Base-by-base conservation (phyloP, 92 coral and sea anemone genomes). In the Phymanthus crucifer region DNA sequence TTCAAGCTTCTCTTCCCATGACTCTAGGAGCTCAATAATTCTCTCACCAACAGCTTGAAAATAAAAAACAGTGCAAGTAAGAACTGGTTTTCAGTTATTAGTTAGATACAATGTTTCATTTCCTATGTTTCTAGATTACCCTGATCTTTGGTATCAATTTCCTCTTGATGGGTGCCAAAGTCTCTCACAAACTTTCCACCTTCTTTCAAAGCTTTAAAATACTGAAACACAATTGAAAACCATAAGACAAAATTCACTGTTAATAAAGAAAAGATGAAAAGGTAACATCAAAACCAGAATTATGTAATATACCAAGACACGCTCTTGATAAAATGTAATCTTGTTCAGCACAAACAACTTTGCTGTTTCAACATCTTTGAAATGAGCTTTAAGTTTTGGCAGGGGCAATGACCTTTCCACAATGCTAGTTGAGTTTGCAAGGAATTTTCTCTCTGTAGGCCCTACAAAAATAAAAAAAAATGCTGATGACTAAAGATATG, bases 371-470 rank as follows among this genome's bases (percentile, higher is more conserved):
- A 40, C 58, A 76, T 81, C 79, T 17, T 40, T 45, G 72, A 35
- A 81, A 70, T 72, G 57, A 2, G 23, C 72, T 65, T 74, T 61
- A 50, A 72, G 38, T 36, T 81, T 81, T 31, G 56, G 36, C 29
- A 48, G 33, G 26, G 85, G 85, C 58, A 81, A 73, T 73, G 72
- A 73, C 71, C 40, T 72, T 32, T 80, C 85, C 9, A 80, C 72
- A 72, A 80, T 71, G 4, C 40, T 50, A 32, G 17, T 35, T 37
- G 72, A n/a, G 34, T 73, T 66, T 52, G 40, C 50, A 32, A 80
- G 78, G 34, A 80, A 34, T 72, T 80, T 71, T 71, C 85, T 80
- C 78, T 80, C 85, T 16, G 85, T 80, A 66, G 71, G 40, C 21
- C 85, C 85, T 72, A 48, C 16, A 12, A 48, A 48, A 65, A 66